Evolutionary conservation across 1,140 invertebrate species (phyloP), one percentile per base, ranked within the genome.

Genomic region (Tetranychus urticae): DNA sequence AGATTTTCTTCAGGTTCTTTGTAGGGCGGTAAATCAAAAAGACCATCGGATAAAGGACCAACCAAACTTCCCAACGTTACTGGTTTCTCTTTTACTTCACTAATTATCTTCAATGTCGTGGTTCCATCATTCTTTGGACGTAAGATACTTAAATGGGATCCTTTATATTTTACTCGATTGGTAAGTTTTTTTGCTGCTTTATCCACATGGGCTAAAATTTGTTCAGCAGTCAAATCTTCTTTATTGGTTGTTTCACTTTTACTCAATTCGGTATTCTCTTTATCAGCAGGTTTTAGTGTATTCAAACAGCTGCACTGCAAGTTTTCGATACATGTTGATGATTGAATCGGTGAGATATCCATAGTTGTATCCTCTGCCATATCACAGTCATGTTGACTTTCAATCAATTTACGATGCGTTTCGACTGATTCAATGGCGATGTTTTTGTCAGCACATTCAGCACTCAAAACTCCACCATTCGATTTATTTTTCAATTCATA

Each of bases 1-100:
- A 82, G 74, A 71, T 93, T 94, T 52, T 87, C 78, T 14, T 86
- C 80, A 70, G 94, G 89, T 69, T 94, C 88, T 58, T 86, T 80
- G 58, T 84, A 84, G 68, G 77, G 71, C 50, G 55, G 58, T 35
- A 83, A 67, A 61, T 76, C 72, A 3, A 77, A 77, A 42, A 82
- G 83, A 23, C 88, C 91, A 63, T 88, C 81, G 13, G 77, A 78
- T 4, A 96, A 73, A 71, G 89, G 90, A 1, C 89, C 88, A 54
- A 86, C 69, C n/a, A 81, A 71, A 63, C 81, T 78, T 2, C 89
- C 91, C 8, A 96, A 75, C 2, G 82, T 85, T 0, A 93, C 79
- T 0, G 88, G 82, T 63, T 63, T 55, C 58, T 67, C 63, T 36
- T 50, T 56, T 56, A 46, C 58, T 55, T 62, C 60, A 45, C 36